Evolutionary conservation across 37 sponge, comb jelly and placozoan species (phyloP).

Genomic region (Haliclona indistincta): DNA sequence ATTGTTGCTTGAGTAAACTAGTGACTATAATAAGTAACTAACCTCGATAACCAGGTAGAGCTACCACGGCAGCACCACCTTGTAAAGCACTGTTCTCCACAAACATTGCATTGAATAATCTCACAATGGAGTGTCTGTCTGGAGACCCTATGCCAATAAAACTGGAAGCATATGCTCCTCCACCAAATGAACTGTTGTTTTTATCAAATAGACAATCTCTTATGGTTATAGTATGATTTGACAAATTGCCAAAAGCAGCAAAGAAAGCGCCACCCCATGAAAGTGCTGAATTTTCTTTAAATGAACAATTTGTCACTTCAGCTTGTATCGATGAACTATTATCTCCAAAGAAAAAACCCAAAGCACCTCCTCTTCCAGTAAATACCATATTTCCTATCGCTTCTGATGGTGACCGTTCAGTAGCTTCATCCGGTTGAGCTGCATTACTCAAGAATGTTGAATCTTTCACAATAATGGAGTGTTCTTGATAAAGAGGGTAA

Average conservation of each 20-base stretch:
- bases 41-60: not conserved
- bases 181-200: constrained; percentile 5
- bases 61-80: not conserved
- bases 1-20: too few species aligned
- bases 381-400: not conserved
- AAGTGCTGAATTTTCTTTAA: constrained; percentile 31
- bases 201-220: not conserved
- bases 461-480: not conserved
- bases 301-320: not conserved
- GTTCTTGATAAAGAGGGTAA: not conserved
- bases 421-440: not conserved
- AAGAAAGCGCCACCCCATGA: constrained; percentile 40
- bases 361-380: constrained; percentile 37
- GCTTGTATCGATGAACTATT: not conserved
- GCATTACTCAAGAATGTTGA: constrained; percentile 35
- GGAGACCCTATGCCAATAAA: not conserved
- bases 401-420: not conserved
- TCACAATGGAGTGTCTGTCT: too few species aligned
- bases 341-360: not conserved
- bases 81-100: not conserved
- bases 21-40: too few species aligned
- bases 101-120: too few species aligned
- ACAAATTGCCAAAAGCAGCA: not conserved
- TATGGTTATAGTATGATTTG: constrained; percentile 4
- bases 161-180: not conserved